Evolutionary conservation across 2,888 invertebrate genomes (phyloP), one percentile per base, ranked within the genome.

Genomic region (Sarcophaga caerulescens): DNA sequence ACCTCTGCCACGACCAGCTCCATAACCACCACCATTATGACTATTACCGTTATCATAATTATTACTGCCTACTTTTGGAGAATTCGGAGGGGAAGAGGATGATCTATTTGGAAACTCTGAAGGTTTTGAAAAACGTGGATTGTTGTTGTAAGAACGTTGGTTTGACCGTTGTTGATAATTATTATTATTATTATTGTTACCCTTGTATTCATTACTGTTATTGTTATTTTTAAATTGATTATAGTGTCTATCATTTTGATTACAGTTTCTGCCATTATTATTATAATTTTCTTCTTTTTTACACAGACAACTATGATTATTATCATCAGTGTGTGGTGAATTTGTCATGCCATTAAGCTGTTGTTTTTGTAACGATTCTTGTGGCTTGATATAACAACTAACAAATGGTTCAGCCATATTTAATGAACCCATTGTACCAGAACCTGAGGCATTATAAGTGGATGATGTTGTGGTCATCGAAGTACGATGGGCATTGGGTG

Each of bases 381-480:
- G 87, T 47, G 84, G 62, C 52, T 85, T 87, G n/a, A 88, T 47
- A 62, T 89, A 89, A 68, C 88, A 88, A 74, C 88, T 89, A 21
- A 89, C 80, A 68, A 88, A 88, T 25, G 88, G 85, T 35, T 87
- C 81, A n/a, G 70, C 52, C 4, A 23, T 8, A 69, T 77, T 77
- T 47, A 71, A 21, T 10, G 77, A 23, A 17, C 47, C 68, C n/a
- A 35, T 44, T n/a, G n/a, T 19, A 14, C 69, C 12, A 23, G 69
- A n/a, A 59, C n/a, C 35, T 44, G 74, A 68, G 14, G 69, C 47
- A 68, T 65, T 82, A 79, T 68, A 74, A 14, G 45, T 52, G 6
- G 84, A 74, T 52, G 74, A 78, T 52, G 78, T 21, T 70, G 85
- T 57, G 66, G 85, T 14, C 76, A 85, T 81, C 62, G 81, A 57